Evolutionary conservation across 2,113 vertebrate genomes (phyloP), one percentile per base, ranked within the genome.

Genomic region (Anolis carolinensis): DNA sequence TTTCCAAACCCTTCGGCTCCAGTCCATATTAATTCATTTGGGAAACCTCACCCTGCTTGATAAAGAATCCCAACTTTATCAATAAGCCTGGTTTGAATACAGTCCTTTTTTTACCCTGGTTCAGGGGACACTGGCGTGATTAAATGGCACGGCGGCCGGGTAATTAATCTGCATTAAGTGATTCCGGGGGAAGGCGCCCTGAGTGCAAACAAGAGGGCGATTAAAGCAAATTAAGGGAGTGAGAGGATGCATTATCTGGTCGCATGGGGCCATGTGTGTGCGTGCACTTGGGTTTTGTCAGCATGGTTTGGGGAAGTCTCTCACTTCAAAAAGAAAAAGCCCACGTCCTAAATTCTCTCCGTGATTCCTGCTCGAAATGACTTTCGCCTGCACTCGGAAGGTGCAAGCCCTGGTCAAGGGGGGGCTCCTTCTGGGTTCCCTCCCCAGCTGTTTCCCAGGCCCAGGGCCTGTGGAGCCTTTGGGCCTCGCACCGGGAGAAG

Each of bases 161-260:
- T 73, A 74, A 63, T 79, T 73, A 63, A 72, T 67, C 62, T 86
- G n/a, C 59, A 36, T 81, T 73, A 65, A 75, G 72, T 39, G 21
- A 27, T 81, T 44, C 23, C 21, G 34, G 70, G 55, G 21, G 32
- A 50, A 34, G 74, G 70, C 7, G 25, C 70, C 71, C 55, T 18
- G 68, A 52, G 34, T 30, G 32, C 65, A 32, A 52, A 74, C 44
- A 11, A 86, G 63, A 74, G 78, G 36, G n/a, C 65, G 30, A 4
- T 67, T 81, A 27, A 81, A 73, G 52, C 48, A 32, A 73, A 21
- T 80, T 32, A 65, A 62, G 36, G 44, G 55, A n/a, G 65, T 23
- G 73, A 67, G 3, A 39, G n/a, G 14, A 50, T 34, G 25, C 30
- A 77, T 34, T 48, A 50, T 81, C 30, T 7, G 30, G 72, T 10